Evolutionary conservation across 2,888 invertebrate species (phyloP).

Genomic region (Spicauda simplicius): DNA sequence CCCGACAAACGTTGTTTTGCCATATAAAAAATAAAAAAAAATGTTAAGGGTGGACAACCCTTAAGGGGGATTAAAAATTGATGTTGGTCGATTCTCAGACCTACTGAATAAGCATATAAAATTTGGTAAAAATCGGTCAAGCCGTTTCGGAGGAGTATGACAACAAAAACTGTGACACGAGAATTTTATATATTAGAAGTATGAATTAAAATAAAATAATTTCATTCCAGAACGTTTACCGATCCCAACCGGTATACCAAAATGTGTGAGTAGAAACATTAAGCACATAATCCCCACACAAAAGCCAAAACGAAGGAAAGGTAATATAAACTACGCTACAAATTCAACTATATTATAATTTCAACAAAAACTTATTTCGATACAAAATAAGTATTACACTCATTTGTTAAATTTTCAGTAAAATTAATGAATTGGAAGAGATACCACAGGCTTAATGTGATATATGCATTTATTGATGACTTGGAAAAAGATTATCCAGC

Average conservation of each 20-base stretch:
- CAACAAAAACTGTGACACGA: too few relatives aligned
- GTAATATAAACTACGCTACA: too few relatives aligned
- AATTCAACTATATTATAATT: slow-evolving; percentile 15
- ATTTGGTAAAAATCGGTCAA: too few relatives aligned
- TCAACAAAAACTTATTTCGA: slow-evolving; percentile 1
- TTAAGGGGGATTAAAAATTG: too few relatives aligned
- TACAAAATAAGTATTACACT: slow-evolving; percentile 19
- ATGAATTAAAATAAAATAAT: not conserved
- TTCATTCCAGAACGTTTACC: slow-evolving; percentile 21
- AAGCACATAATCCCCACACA: slow-evolving; percentile 56
- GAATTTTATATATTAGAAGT: too few relatives aligned
- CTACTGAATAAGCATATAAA: too few relatives aligned
- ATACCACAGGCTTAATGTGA: slow-evolving; percentile 90
- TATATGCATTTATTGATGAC: slow-evolving; percentile 90
- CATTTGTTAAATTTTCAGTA: slow-evolving; percentile 49
- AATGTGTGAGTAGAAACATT: slow-evolving; percentile 39
- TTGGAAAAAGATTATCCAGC: slow-evolving; percentile 90
- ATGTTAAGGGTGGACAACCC: too few relatives aligned
- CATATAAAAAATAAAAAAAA: too few relatives aligned
- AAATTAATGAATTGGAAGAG: slow-evolving; percentile 89
- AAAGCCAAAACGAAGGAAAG: slow-evolving; percentile 58
- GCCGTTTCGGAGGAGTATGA: too few relatives aligned
- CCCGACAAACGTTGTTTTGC: too few relatives aligned
- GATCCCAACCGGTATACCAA: slow-evolving; percentile 39
- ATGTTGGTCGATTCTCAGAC: too few relatives aligned